Evolutionary conservation across 2,888 invertebrate genomes (phyloP), one percentile per base, ranked within the genome.

Genomic region (Idaea straminata): DNA sequence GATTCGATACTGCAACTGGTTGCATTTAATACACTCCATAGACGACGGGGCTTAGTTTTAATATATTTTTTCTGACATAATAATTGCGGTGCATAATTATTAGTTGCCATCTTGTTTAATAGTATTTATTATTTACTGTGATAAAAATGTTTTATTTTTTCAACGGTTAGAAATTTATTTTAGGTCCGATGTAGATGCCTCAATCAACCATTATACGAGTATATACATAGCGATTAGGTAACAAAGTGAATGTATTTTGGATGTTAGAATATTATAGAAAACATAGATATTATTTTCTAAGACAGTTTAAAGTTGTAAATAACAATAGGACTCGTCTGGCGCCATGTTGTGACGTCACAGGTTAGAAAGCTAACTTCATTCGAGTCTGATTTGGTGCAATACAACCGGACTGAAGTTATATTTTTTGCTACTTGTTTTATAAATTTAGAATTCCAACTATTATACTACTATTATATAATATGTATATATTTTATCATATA

Each of bases 121-220:
- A 85, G 88, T 91, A 87, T 88, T 89, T 88, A 88, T 91, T 88
- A 76, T 88, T 89, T 91, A 89, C 92, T 91, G 91, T 92, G 92
- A 92, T 92, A 92, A 86, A 83, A 77, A 59, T 78, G 78, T 84
- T 82, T 78, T 69, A 74, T 81, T 80, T 78, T 74, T 80, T 77
- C 64, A 72, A 75, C 67, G 71, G 74, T 71, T 74, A 73, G 71
- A 76, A 70, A 72, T 71, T 66, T 62, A 73, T 35, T 66, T 68
- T 70, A 71, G 63, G 66, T 65, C 68, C 68, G 73, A 66, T 67
- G 64, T 63, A 70, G 71, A 68, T 59, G 72, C 64, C 66, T 70
- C 69, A 64, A 67, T 65, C 65, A 62, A 10, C 47, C 10, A 47
- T 10, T 13, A 47, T 7, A 47, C 7, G 7, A 47, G 47, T 47